phyloP scores from a whole-genome alignment of 2,888 invertebrate species.

The Cheilosia vulpina region DNA sequence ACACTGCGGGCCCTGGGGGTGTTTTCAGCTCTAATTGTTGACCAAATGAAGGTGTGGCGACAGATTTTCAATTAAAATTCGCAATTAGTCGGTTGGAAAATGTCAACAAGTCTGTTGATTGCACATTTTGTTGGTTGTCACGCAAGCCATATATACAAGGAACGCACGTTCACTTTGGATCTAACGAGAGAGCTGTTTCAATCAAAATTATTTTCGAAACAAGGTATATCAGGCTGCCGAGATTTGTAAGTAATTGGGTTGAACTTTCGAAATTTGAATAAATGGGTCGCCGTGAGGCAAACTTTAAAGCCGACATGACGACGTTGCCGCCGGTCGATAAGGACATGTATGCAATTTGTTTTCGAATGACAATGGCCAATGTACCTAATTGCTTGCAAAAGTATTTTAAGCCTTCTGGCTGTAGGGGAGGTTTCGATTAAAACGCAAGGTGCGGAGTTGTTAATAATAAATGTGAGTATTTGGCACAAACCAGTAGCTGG shows the following conservation, averaged over 20 bases:
- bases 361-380: too few relatives aligned
- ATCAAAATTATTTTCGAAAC: slow-evolving; percentile 1
- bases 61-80: slow-evolving; percentile 72
- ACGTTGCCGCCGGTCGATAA: background rate
- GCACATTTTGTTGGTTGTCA: slow-evolving; percentile 7
- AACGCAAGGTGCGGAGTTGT: too few relatives aligned
- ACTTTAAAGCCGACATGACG: background rate
- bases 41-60: slow-evolving; percentile 59
- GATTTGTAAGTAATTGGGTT: background rate
- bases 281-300: background rate
- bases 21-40: slow-evolving; percentile 52
- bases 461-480: too few relatives aligned
- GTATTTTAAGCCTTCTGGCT: too few relatives aligned
- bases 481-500: too few relatives aligned
- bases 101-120: slow-evolving; percentile 67
- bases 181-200: background rate
- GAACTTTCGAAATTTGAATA: background rate
- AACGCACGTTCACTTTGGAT: slow-evolving; percentile 29
- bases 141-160: background rate
- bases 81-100: slow-evolving; percentile 65
- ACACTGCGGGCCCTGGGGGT: background rate
- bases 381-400: too few relatives aligned
- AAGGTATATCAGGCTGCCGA: background rate
- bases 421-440: too few relatives aligned
- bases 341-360: too few relatives aligned